Conservation (phyloP, 2,888 invertebrate genomes). For the Nymphalis c-album region DNA sequence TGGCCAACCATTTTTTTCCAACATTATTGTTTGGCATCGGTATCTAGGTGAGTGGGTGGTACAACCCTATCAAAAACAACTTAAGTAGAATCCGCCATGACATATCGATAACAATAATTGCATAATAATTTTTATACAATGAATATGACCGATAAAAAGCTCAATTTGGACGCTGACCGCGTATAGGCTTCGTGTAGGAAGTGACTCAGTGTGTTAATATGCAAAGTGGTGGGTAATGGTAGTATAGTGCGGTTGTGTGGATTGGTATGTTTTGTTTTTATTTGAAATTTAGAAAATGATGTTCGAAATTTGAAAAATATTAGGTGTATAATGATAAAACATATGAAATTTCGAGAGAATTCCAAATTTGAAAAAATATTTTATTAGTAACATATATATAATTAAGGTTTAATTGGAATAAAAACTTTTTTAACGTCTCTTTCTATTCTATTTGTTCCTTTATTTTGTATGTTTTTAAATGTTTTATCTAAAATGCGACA, state of each 20-base stretch:
- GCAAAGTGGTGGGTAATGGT: slow-evolving; percentile 45
- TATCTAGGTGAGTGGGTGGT: slow-evolving; percentile 7
- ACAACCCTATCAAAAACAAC: neutral
- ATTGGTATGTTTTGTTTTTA: slow-evolving; percentile 40
- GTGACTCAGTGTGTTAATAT: slow-evolving; percentile 47
- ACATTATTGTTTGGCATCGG: neutral
- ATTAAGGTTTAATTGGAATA: too few relatives aligned
- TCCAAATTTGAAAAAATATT: too few relatives aligned
- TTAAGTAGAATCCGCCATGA: neutral
- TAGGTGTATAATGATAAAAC: too few relatives aligned
- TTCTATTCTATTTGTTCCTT: too few relatives aligned
- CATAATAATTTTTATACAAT: slow-evolving; percentile 18
- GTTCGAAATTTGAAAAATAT: neutral
- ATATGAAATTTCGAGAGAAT: too few relatives aligned
- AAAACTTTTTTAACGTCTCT: too few relatives aligned
- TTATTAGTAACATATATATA: too few relatives aligned
- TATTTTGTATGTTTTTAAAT: too few relatives aligned
- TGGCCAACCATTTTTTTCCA: slow-evolving; percentile 1
- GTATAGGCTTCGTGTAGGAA: slow-evolving; percentile 42
- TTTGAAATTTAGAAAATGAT: neutral
- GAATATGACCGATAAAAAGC: slow-evolving; percentile 32
- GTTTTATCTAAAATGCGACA: too few relatives aligned
- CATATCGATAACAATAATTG: slow-evolving; percentile 2
- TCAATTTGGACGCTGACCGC: slow-evolving; percentile 38
- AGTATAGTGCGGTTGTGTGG: slow-evolving; percentile 28